Evolutionary conservation across 2,888 invertebrate species (phyloP), one percentile per base, ranked within the genome.

Genomic region (Cerastoderma edule): DNA sequence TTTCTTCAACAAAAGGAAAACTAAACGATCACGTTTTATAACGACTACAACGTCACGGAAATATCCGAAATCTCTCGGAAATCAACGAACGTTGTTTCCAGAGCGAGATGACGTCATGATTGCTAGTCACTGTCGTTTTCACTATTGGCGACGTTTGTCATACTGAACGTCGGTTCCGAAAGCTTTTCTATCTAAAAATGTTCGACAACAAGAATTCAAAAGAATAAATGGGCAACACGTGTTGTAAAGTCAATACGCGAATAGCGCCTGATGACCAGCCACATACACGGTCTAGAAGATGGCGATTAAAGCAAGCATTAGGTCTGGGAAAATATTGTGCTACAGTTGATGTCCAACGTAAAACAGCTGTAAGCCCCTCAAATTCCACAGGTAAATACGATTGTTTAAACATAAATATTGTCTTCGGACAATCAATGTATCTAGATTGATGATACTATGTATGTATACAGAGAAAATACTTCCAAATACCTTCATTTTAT

Each of bases 41-140:
- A 53, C 60, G 60, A 39, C 24, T 27, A 19, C 27, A 24, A 53
- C 60, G 60, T 60, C 24, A 60, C 60, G 60, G 22, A 60, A n/a
- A 10, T 53, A 53, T 53, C 27, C 53, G 24, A 22, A 48, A 10
- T n/a, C 24, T 10, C 2, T 22, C 50, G 50, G 5, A 50, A 22
- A 50, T 39, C 22, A 24, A 35, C 60, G 39, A 60, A 39, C 60
- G 39, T 0, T 35, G 32, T 33, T 10, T 2, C 19, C 35, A 33
- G 32, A 35, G n/a, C n/a, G n/a, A 24, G 39, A 60, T 5, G 39
- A 22, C 39, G 39, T 33, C 39, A n/a, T 24, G 5, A 27, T 60
- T 39, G 39, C 39, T 60, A 39, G 22, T 24, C 10, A 39, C 6
- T n/a, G n/a, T n/a, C n/a, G n/a, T n/a, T n/a, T n/a, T n/a, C n/a